These are phyloP conservation scores for Dolichotis patagonum DNA, from an alignment of 2,113 vertebrate species.

Conservation along the genomic window DNA sequence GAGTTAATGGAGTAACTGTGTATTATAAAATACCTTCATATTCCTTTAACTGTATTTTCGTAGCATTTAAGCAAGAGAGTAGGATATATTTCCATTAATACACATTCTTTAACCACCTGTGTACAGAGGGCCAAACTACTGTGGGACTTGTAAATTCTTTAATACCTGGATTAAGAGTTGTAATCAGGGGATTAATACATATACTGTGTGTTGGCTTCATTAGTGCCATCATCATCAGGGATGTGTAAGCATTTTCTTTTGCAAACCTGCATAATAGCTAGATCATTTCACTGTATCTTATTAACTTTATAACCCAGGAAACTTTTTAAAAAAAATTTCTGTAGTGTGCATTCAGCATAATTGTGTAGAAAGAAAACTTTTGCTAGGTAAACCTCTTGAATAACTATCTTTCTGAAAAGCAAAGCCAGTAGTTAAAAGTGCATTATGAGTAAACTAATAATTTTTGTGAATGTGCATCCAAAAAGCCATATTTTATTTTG, in stretches of 20 bases:
- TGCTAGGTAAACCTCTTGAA: constrained; percentile 22
- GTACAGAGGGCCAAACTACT: constrained; percentile 42
- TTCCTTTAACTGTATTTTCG: constrained; percentile 54
- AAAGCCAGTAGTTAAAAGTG: constrained; percentile 46
- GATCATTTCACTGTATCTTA: constrained; percentile 59
- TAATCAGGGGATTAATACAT: constrained; percentile 74
- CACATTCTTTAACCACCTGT: constrained; percentile 55
- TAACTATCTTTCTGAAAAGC: constrained; percentile 43
- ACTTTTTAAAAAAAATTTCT: background rate
- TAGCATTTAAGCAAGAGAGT: constrained; percentile 60
- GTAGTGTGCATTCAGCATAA: background rate
- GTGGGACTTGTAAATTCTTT: constrained; percentile 61
- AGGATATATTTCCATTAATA: constrained; percentile 54
- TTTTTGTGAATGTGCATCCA: background rate
- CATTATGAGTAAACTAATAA: constrained; percentile 37
- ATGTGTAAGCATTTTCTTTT: constrained; percentile 69
- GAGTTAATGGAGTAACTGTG: constrained; percentile 64
- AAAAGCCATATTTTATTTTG: background rate
- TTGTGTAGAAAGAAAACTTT: background rate
- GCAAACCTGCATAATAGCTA: constrained; percentile 22
- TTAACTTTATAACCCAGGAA: constrained; percentile 31
- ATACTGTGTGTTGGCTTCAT: constrained; percentile 11
- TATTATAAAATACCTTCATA: constrained; percentile 56
- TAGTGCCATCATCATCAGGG: constrained; percentile 57
- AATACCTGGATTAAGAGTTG: constrained; percentile 69